Evolutionary conservation across 1,140 invertebrate species (phyloP), one percentile per base, ranked within the genome.

Genomic region (Camponotus vicinus): DNA sequence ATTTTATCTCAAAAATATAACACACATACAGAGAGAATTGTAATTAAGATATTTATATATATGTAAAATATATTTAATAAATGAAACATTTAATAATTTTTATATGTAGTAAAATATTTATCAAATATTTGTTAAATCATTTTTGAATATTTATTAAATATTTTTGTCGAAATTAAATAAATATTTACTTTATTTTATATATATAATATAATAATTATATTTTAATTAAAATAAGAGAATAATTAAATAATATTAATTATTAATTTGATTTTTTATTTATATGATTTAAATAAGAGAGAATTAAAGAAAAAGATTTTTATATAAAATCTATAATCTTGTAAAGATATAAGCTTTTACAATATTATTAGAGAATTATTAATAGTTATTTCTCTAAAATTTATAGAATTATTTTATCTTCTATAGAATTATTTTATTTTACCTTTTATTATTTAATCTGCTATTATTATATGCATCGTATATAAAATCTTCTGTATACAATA

Each of bases 231-330:
- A 40, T 21, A 4, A 2, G 2, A 59, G 0, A 57, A 57, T 73
- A 55, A 71, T 73, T 73, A 73, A 73, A 55, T 75, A 75, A 57
- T 32, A 57, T 2, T 32, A 5, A 11, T 37, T n/a, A 13, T 75
- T 8, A 37, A 13, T 63, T 40, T 7, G 5, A 7, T 40, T 40
- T 40, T 40, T 40, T 27, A 40, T 40, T 40, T 40, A 40, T 40
- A 40, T 40, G 6, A 7, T 40, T 40, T 40, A 40, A 7, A 40
- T 7, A 40, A 40, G 3, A 7, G 6, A 40, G 37, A 40, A 40
- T 40, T 40, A 40, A 7, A 40, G 37, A 40, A 40, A 40, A 40
- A 3, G 37, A 40, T 40, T 40, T 40, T 40, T 40, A 40, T 3
- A 40, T 40, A 7, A 40, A 40, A 40, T 6, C 37, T 2, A 40